Base-by-base conservation (phyloP, 2,888 invertebrate species). In the Meliscaeva auricollis region DNA sequence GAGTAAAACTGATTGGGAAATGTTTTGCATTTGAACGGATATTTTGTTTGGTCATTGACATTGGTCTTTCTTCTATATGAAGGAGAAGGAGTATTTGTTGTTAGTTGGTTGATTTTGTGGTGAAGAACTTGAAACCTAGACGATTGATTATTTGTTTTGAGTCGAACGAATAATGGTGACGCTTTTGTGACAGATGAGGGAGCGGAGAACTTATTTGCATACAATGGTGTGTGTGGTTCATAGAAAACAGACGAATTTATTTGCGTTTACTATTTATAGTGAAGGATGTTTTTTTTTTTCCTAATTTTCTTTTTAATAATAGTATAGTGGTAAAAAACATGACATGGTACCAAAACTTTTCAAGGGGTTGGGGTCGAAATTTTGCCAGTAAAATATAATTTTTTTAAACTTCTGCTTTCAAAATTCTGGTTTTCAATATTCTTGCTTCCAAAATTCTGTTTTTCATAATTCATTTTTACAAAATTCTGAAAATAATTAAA, bases 1-100 rank as follows among this genome's bases (percentile, higher is more conserved):
- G 38, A 38, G 9, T 9, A 22, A 15, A 70, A 46, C 48, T 73
- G 85, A 85, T 81, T 81, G 80, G 85, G 35, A 38, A 72, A 85
- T 73, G 81, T 62, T 85, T 85, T 81, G 80, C 81, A 85, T 85
- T 76, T 76, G 78, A 38, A 30, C 41, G 26, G 68, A 76, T 68
- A 54, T 60, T 72, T 60, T 26, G 54, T 48, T 64, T 85, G 85
- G 85, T 35, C 81, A 69, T 77, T 85, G 73, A 77, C 80, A 73
- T 85, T 72, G 76, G 46, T 76, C 54, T 2, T 38, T 76, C 54
- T 2, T 38, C 38, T 38, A 38, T 73, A 78, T 46, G 48, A 13
- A 2, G 52, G 8, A 4, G 7, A 9, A 11, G 38, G 54, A 20
- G 35, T 22, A 44, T 22, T 56, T 75, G 76, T 60, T 77, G 77